phyloP scores from a whole-genome alignment of 2,797 vertebrate species.

The Pachyuromys duprasi region DNA sequence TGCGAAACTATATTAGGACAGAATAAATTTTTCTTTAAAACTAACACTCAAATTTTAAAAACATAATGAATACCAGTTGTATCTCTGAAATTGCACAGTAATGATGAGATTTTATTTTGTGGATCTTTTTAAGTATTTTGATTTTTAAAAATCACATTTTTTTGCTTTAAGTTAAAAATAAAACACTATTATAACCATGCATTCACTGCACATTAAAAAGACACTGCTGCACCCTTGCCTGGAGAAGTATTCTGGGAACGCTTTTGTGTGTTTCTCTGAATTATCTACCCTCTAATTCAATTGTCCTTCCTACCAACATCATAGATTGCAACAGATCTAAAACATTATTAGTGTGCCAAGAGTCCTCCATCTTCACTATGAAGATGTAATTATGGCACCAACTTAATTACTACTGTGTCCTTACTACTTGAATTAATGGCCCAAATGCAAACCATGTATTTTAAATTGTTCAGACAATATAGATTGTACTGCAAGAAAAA shows the following conservation, averaged over 20 bases:
- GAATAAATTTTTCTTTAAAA: conserved; percentile 73
- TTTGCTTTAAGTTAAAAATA: conserved; percentile 52
- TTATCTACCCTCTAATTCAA: conserved; percentile 17
- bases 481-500: conserved; percentile 56
- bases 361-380: neutral
- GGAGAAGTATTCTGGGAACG: neutral
- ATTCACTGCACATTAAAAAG: conserved; percentile 29
- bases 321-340: neutral
- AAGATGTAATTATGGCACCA: conserved; percentile 66
- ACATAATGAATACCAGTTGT: conserved; percentile 44
- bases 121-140: conserved; percentile 17
- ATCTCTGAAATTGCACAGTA: conserved; percentile 29
- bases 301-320: conserved; percentile 52
- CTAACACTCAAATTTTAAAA: conserved; percentile 59
- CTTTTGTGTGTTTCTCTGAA: conserved; percentile 29
- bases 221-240: neutral
- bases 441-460: conserved; percentile 67
- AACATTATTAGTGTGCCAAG: conserved; percentile 30
- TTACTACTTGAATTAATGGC: conserved; percentile 72
- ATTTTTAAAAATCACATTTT: neutral
- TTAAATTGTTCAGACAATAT: conserved; percentile 69
- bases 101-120: neutral
- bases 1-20: conserved; percentile 61
- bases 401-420: conserved; percentile 66
- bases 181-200: neutral